Conservation (phyloP, 2,797 vertebrate genomes). For the Enteromius radiatus region DNA sequence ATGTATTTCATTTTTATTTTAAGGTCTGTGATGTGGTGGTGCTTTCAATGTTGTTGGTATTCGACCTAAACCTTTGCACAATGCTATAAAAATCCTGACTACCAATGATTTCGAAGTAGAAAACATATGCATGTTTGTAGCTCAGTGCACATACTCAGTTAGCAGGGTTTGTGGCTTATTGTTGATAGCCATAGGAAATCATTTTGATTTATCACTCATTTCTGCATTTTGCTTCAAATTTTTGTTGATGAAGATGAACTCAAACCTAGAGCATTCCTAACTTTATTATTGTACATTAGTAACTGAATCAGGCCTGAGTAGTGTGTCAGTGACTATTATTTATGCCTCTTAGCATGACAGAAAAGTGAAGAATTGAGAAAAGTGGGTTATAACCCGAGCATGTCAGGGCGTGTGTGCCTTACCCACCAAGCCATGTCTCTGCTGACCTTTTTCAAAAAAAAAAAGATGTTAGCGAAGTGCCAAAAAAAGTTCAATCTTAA, state of each 20-base stretch:
- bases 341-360: background rate
- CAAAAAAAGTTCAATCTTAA: background rate
- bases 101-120: background rate
- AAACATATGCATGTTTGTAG: background rate
- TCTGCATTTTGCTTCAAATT: background rate
- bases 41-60: background rate
- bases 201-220: background rate
- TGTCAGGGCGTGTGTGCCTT: background rate
- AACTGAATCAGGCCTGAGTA: background rate
- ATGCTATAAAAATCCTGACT: background rate
- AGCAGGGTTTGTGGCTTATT: background rate
- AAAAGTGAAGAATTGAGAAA: background rate
- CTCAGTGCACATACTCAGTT: background rate
- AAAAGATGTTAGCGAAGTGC: background rate
- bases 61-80: background rate
- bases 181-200: background rate
- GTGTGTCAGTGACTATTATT: background rate
- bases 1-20: background rate
- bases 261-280: background rate
- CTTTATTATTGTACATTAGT: slow-evolving; percentile 15
- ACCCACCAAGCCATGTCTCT: background rate
- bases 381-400: background rate
- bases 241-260: background rate
- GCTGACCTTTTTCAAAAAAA: background rate
- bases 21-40: background rate